Evolutionary conservation across 2,113 vertebrate genomes (phyloP), one percentile per base, ranked within the genome.

Genomic region (Antechinus stuartii): DNA sequence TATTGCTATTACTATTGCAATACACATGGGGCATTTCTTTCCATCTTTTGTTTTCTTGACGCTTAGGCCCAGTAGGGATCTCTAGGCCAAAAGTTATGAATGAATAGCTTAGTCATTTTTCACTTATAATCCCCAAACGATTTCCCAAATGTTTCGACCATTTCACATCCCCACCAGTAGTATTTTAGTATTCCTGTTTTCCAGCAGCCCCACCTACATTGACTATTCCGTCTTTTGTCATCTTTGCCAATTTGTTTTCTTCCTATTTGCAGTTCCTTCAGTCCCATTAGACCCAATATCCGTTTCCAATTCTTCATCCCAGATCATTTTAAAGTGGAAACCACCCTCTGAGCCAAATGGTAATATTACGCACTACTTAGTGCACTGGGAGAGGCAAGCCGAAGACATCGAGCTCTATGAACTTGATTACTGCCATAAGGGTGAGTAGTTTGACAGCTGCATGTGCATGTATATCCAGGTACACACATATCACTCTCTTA

Each of bases 241-340:
- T 96, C 94, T 93, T 0, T 0, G 16, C 0, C 10, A 10, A 2
- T 53, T 14, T 50, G 2, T 84, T 46, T 91, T 90, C 89, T 96
- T 91, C 92, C 49, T 91, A 47, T 52, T 50, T 1, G 0, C 99
- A 99, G 99, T 99, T 93, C 99, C 99, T 0, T 99, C 99, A 0
- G 99, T 99, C 42, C 99, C 99, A 0, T 98, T 99, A 91, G 99
- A 99, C 96, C 99, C 99, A 0, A 99, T 99, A 54, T 99, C 99
- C 0, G 99, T 99, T 47, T 99, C 99, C 91, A 99, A 99, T 97
- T 99, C 99, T 7, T 99, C 99, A 0, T 99, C 99, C 53, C 99
- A 99, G 98, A 99, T 99, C 96, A 99, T 99, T 92, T 96, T 99
- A 95, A 99, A 99, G 98, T 99, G 99, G 99, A 99, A 99, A 90